phyloP scores from a whole-genome alignment of 2,113 vertebrate genomes.

The Eolophus roseicapilla region DNA sequence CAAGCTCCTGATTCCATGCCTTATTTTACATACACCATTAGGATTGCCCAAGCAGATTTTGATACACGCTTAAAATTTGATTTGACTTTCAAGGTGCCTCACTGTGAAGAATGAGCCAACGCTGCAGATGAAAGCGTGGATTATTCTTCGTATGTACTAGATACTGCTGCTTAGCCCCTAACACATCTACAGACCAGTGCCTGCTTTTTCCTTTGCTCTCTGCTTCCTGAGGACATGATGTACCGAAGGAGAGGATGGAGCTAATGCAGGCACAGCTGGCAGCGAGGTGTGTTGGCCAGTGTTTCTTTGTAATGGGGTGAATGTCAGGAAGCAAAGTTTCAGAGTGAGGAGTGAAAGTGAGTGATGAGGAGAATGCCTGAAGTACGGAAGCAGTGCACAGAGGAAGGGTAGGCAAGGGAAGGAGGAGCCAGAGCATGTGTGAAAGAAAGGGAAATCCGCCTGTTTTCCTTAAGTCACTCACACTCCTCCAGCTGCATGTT shows the following conservation, averaged over 20 bases:
- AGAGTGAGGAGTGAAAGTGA: accelerated
- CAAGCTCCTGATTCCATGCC: background rate
- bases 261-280: background rate
- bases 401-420: too few species aligned
- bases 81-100: background rate
- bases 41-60: background rate
- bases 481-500: background rate
- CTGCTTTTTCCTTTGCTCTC: background rate
- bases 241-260: background rate
- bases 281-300: background rate
- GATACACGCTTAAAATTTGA: background rate
- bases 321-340: background rate
- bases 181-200: background rate
- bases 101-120: background rate
- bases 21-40: background rate
- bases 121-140: background rate
- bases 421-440: background rate
- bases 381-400: background rate
- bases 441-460: background rate
- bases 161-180: background rate
- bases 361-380: too few species aligned
- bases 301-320: background rate
- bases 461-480: background rate
- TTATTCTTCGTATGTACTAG: background rate
- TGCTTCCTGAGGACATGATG: background rate